Evolutionary conservation across 2,113 vertebrate genomes (phyloP).

Genomic region (Desmodus rotundus): DNA sequence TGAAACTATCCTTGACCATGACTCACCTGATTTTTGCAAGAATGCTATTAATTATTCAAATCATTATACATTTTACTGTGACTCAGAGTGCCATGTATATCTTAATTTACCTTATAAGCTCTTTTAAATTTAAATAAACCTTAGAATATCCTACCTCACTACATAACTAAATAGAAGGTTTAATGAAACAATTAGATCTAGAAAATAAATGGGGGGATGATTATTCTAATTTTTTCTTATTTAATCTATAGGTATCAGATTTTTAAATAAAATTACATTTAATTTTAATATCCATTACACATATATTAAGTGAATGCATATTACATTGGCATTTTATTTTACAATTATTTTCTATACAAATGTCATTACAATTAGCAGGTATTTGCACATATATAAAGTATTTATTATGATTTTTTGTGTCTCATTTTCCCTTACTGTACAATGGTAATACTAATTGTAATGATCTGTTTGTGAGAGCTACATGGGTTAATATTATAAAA

Average conservation of each 20-base stretch:
- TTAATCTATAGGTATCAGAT: neutral
- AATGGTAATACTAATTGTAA: neutral
- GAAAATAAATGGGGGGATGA: neutral
- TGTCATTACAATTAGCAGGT: neutral
- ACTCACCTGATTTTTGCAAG: neutral
- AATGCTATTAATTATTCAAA: slow-evolving; percentile 10
- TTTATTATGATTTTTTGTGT: neutral
- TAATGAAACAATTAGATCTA: neutral
- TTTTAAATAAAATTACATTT: slow-evolving; percentile 10
- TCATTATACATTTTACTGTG: neutral
- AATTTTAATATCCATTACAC: neutral
- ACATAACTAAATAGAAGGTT: neutral
- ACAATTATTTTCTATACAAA: neutral
- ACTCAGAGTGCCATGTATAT: neutral
- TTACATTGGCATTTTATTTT: neutral
- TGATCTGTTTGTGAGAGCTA: neutral
- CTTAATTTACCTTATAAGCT: neutral
- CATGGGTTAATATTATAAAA: neutral
- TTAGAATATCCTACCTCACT: neutral
- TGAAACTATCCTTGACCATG: neutral
- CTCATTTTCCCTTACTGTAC: neutral
- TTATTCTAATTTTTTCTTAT: neutral
- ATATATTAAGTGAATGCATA: neutral
- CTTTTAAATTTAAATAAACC: slow-evolving; percentile 22
- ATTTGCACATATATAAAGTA: neutral